These are phyloP conservation scores for Achroia grisella DNA, from an alignment of 1,140 invertebrate genomes.

Conservation along the genomic window DNA sequence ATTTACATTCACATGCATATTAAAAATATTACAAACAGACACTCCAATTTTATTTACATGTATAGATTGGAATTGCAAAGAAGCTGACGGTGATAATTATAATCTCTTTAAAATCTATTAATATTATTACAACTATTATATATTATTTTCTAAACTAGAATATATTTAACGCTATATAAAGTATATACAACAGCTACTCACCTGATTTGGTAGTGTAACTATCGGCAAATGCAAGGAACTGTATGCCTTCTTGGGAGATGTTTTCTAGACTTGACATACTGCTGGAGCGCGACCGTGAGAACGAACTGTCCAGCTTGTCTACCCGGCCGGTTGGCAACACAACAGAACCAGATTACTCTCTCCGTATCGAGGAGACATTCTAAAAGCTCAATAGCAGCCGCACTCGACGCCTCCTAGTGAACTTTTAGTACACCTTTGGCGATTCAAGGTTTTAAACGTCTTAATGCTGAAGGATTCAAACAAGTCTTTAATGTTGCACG, in stretches of 20 bases:
- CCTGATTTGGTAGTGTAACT: slow-evolving; percentile 96
- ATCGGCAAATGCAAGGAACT: slow-evolving; percentile 96
- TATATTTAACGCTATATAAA: too few species aligned
- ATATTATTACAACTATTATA: too few species aligned
- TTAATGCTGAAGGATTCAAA: background rate
- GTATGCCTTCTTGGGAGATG: slow-evolving; percentile 95
- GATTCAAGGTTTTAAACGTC: background rate
- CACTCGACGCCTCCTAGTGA: background rate
- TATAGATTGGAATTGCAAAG: too few species aligned
- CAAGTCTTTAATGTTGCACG: background rate
- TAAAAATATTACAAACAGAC: too few species aligned
- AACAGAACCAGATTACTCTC: slow-evolving; percentile 38
- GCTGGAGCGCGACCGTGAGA: slow-evolving; percentile 95
- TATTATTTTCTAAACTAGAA: too few species aligned
- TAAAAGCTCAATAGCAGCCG: background rate
- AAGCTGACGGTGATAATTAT: too few species aligned
- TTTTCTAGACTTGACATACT: slow-evolving; percentile 98
- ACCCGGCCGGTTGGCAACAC: slow-evolving; percentile 77
- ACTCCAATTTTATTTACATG: too few species aligned
- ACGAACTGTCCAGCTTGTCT: slow-evolving; percentile 97
- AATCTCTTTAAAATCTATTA: too few species aligned
- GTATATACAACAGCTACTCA: too few species aligned
- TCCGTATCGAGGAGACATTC: slow-evolving; percentile 6
- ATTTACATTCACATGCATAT: too few species aligned
- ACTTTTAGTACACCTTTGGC: background rate